Conservation (phyloP, 2,888 invertebrate species). For the Cheilosia vernalis region DNA sequence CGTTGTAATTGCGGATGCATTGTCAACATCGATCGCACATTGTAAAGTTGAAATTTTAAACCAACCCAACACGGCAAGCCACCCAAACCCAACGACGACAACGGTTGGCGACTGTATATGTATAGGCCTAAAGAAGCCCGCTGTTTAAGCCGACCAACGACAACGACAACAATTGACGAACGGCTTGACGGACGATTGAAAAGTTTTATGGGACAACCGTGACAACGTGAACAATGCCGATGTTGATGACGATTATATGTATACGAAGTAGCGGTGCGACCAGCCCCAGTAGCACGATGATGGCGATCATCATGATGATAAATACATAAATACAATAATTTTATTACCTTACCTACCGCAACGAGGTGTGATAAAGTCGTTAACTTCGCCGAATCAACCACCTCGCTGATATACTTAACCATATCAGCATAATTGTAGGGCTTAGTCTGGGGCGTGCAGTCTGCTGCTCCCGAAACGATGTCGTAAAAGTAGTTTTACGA, state of each 20-base stretch:
- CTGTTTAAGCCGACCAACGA: constrained; percentile 22
- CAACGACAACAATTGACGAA: constrained; percentile 52
- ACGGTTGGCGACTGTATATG: constrained; percentile 21
- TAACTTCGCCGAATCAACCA: constrained; percentile 53
- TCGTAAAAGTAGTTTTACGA: constrained; percentile 58
- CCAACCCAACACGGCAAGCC: constrained; percentile 40
- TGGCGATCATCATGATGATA: constrained; percentile 71
- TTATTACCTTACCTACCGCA: constrained; percentile 74
- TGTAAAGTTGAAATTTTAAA: constrained; percentile 58
- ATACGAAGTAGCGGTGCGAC: constrained; percentile 42
- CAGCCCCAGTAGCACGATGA: constrained; percentile 31
- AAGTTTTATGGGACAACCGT: constrained; percentile 75
- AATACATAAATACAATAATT: constrained; percentile 62
- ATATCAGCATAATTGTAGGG: neutral
- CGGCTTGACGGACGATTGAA: constrained; percentile 74
- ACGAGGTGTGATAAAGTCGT: constrained; percentile 72
- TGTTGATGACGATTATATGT: constrained; percentile 67
- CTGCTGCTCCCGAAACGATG: constrained; percentile 32
- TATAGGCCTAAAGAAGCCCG: constrained; percentile 22
- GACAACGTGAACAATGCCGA: constrained; percentile 75
- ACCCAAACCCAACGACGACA: constrained; percentile 51
- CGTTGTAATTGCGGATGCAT: constrained; percentile 75
- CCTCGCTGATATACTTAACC: constrained; percentile 3
- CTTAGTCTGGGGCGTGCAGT: constrained; percentile 14
- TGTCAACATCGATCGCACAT: constrained; percentile 71